These are phyloP conservation scores for Myrmecobius fasciatus DNA, from an alignment of 2,113 vertebrate genomes.

Conservation along the genomic window DNA sequence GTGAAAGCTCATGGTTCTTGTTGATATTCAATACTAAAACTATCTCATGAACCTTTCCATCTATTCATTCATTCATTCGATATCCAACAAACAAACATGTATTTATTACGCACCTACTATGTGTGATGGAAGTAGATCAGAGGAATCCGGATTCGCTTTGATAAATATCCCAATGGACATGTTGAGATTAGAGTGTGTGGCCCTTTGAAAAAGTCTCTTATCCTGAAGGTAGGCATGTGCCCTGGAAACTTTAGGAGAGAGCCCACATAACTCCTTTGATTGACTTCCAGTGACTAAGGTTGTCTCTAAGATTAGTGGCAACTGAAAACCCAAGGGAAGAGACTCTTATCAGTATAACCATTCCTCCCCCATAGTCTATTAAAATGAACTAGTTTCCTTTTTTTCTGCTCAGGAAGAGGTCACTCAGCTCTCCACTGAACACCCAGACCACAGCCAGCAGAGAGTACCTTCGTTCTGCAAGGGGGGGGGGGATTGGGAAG, in stretches of 20 bases:
- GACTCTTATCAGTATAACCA: not conserved
- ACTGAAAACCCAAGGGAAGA: not conserved
- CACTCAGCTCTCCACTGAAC: not conserved
- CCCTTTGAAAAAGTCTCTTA: not conserved
- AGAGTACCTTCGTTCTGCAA: not conserved
- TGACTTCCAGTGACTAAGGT: not conserved
- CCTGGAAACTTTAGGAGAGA: not conserved
- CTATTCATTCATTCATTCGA: not conserved
- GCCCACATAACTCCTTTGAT: not conserved
- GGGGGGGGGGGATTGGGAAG: not conserved
- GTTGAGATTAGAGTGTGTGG: not conserved
- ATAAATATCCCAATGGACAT: not conserved
- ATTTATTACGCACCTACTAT: not conserved
- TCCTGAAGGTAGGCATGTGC: not conserved
- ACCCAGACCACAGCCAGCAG: not conserved
- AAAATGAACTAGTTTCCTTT: not conserved
- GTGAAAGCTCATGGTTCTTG: not conserved
- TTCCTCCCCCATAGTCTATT: not conserved
- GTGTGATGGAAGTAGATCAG: not conserved
- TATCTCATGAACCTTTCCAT: not conserved
- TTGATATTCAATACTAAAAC: not conserved
- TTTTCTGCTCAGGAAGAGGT: not conserved
- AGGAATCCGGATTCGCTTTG: not conserved
- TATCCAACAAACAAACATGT: not conserved
- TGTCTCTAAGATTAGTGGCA: not conserved